These are phyloP conservation scores for Chondrosia reniformis DNA, from an alignment of 37 sponge, comb jelly and placozoan species.

Conservation along the genomic window DNA sequence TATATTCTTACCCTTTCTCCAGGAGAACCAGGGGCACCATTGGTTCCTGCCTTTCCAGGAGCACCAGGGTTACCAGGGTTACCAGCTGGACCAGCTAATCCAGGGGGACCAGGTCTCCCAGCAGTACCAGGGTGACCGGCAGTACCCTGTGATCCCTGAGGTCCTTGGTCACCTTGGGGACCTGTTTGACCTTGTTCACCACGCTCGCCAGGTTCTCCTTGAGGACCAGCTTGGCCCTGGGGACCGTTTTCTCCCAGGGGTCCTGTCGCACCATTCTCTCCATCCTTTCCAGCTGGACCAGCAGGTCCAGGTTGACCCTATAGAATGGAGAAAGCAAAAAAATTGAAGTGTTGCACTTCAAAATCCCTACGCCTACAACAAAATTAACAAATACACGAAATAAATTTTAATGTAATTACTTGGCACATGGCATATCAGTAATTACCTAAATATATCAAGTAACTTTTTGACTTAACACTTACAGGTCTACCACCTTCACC, in stretches of 20 bases:
- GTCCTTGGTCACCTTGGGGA: slow-evolving; percentile 27
- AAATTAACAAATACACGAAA: too few species aligned
- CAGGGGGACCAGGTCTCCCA: slow-evolving; percentile 43
- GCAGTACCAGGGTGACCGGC: slow-evolving; percentile 35
- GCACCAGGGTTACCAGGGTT: slow-evolving; percentile 60
- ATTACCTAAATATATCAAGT: neutral
- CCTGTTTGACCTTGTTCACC: slow-evolving; percentile 20
- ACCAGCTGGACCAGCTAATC: slow-evolving; percentile 48
- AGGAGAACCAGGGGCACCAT: slow-evolving; percentile 39
- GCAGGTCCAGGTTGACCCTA: slow-evolving; percentile 18
- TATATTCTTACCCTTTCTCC: slow-evolving; percentile 26
- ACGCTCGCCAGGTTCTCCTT: slow-evolving; percentile 26
- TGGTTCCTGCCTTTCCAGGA: slow-evolving; percentile 45
- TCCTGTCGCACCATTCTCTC: slow-evolving; percentile 8
- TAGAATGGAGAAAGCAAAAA: neutral
- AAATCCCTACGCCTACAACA: too few species aligned
- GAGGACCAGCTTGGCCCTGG: slow-evolving; percentile 10
- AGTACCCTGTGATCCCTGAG: slow-evolving; percentile 36
- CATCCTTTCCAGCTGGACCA: slow-evolving; percentile 15
- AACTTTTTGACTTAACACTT: neutral
- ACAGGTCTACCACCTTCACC: neutral
- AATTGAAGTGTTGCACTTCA: too few species aligned
- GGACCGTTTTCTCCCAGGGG: slow-evolving; percentile 1
- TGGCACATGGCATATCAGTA: too few species aligned
- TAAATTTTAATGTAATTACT: too few species aligned